phyloP scores from a whole-genome alignment of 2,888 invertebrate species.

The Yponomeuta cagnagella region DNA sequence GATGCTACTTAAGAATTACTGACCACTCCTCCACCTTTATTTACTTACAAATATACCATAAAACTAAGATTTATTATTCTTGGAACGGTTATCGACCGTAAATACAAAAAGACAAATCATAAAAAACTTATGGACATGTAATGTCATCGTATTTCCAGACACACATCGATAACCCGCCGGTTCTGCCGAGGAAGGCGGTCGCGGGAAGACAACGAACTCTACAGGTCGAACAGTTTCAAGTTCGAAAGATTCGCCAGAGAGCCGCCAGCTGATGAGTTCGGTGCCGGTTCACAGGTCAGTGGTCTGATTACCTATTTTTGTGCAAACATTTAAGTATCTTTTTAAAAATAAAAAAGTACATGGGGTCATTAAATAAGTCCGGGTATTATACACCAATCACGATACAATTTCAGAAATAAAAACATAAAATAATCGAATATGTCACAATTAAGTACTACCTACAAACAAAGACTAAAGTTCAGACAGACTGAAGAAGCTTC shows the following conservation, averaged over 20 bases:
- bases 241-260: slow-evolving; percentile 87
- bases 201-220: slow-evolving; percentile 87
- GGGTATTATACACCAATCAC: no score
- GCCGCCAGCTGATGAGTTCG: slow-evolving; percentile 79
- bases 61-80: no score
- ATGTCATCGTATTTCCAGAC: slow-evolving; percentile 34
- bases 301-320: neutral
- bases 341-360: neutral
- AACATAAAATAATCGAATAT: no score
- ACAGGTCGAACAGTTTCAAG: slow-evolving; percentile 91
- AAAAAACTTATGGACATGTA: neutral
- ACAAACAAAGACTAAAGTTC: neutral
- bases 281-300: slow-evolving; percentile 83
- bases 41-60: no score
- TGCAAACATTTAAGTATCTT: neutral
- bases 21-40: no score
- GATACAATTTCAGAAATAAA: no score
- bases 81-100: no score
- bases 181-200: slow-evolving; percentile 83
- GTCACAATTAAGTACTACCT: no score
- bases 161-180: slow-evolving; percentile 79
- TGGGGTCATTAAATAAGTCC: neutral
- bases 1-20: no score
- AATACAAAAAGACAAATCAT: no score
- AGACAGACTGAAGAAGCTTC: slow-evolving; percentile 13